Conservation (phyloP, 2,113 vertebrate genomes). For the Chionomys nivalis region DNA sequence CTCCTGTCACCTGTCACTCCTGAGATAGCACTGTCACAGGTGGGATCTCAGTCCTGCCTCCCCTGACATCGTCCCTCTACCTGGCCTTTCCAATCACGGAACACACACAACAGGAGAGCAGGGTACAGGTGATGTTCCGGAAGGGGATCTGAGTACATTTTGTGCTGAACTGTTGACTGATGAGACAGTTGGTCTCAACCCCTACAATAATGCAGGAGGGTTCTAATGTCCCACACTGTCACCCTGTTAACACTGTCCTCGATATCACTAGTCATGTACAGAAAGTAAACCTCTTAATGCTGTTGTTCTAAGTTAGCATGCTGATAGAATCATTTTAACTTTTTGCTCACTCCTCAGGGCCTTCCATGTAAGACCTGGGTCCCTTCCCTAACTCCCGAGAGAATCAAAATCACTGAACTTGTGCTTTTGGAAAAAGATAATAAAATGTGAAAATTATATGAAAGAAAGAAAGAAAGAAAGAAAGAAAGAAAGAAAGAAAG, state of each 20-base stretch:
- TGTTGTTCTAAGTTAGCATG: not conserved
- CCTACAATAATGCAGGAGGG: not conserved
- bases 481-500: rapidly evolving
- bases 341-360: not conserved
- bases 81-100: not conserved
- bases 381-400: not conserved
- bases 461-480: not conserved
- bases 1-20: not conserved
- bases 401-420: not conserved
- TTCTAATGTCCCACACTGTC: not conserved
- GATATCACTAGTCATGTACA: not conserved
- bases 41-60: not conserved
- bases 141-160: not conserved
- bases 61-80: not conserved
- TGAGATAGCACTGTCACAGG: not conserved
- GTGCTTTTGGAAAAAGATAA: not conserved
- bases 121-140: not conserved
- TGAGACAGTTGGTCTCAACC: not conserved
- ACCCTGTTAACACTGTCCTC: not conserved
- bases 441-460: not conserved
- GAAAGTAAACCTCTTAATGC: not conserved
- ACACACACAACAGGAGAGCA: not conserved
- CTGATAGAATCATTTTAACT: not conserved
- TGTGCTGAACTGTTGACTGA: not conserved
- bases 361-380: not conserved